These are phyloP conservation scores for Telmatochromis brachygnathus DNA, from an alignment of 2,113 vertebrate genomes.

Conservation along the genomic window DNA sequence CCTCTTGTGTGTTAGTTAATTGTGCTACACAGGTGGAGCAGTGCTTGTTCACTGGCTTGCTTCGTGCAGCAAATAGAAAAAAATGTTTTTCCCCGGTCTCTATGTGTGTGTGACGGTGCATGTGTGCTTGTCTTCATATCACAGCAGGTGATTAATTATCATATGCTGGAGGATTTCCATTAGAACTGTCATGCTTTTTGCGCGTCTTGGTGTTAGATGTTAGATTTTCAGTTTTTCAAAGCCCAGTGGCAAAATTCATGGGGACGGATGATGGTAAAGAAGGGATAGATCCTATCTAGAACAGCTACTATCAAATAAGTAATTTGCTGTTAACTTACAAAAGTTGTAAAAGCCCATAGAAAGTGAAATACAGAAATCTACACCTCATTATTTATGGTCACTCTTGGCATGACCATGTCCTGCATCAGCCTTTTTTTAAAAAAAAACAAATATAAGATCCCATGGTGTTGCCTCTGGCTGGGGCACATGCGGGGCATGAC, in stretches of 20 bases:
- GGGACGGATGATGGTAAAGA: neutral
- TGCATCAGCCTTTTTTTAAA: neutral
- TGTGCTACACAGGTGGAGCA: slow-evolving; percentile 15
- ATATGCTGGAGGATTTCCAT: neutral
- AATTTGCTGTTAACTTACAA: neutral
- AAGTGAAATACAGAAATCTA: neutral
- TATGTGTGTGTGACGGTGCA: neutral
- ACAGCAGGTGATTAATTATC: slow-evolving; percentile 20
- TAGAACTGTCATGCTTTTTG: neutral
- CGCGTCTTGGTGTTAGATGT: neutral
- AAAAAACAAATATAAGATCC: neutral
- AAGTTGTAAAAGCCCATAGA: neutral
- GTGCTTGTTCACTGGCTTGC: neutral
- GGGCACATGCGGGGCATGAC: slow-evolving; percentile 1
- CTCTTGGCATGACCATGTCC: neutral
- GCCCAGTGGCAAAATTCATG: neutral
- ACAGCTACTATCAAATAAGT: neutral
- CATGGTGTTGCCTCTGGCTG: neutral
- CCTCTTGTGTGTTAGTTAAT: slow-evolving; percentile 6
- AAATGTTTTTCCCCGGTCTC: neutral
- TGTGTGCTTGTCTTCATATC: neutral
- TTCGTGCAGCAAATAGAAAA: neutral
- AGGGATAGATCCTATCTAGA: neutral
- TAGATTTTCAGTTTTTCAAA: neutral
- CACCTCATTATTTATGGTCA: neutral